phyloP scores from a whole-genome alignment of 2,113 vertebrate species.

The Sinocyclocheilus rhinocerous region DNA sequence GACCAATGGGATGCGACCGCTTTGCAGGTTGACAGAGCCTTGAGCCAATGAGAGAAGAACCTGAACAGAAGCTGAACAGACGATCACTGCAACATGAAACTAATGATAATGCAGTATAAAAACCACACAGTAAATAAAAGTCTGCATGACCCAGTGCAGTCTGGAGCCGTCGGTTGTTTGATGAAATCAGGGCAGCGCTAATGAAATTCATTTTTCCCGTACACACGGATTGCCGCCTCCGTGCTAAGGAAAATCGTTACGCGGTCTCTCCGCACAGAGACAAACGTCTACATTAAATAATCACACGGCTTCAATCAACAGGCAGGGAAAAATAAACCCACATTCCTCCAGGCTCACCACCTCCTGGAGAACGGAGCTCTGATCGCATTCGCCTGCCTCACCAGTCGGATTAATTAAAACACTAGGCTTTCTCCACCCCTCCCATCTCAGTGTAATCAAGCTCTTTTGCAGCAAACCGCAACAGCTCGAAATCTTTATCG shows the following conservation, averaged over 20 bases:
- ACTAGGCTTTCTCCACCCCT: slow-evolving; percentile 27
- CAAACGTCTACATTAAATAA: slow-evolving; percentile 47
- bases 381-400: slow-evolving; percentile 34
- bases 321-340: slow-evolving; percentile 53
- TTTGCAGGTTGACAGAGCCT: not conserved
- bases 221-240: slow-evolving; percentile 15
- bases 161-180: slow-evolving; percentile 22
- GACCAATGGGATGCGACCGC: not conserved
- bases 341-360: slow-evolving; percentile 48
- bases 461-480: slow-evolving; percentile 34
- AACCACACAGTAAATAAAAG: slow-evolving; percentile 31
- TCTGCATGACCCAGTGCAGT: slow-evolving; percentile 33
- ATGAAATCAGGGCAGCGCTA: slow-evolving; percentile 44
- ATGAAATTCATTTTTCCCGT: slow-evolving; percentile 41
- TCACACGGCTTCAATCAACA: slow-evolving; percentile 51
- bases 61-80: not conserved
- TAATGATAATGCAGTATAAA: slow-evolving; percentile 25
- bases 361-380: slow-evolving; percentile 44
- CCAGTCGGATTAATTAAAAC: slow-evolving; percentile 50
- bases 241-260: slow-evolving; percentile 31
- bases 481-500: slow-evolving; percentile 14
- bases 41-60: not conserved
- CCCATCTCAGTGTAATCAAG: slow-evolving; percentile 36
- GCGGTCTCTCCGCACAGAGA: slow-evolving; percentile 20
- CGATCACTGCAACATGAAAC: slow-evolving; percentile 10